These are phyloP conservation scores for Acrobasis consociella DNA, from an alignment of 2,888 invertebrate genomes.

Conservation along the genomic window DNA sequence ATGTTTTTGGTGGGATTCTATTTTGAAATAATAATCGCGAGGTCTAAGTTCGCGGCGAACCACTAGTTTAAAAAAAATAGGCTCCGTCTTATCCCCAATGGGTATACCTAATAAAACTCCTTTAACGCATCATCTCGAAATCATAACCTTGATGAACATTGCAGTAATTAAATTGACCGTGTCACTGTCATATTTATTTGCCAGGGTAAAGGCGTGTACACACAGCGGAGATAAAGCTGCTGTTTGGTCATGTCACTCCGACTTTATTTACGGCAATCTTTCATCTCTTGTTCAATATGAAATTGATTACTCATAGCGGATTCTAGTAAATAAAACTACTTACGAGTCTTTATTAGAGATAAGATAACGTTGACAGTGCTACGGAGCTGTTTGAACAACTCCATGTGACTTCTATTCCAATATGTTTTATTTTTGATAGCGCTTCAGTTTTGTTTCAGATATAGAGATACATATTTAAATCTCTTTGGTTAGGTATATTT, in stretches of 20 bases:
- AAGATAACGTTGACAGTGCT: slow-evolving; percentile 49
- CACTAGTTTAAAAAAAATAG: no score
- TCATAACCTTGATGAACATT: slow-evolving; percentile 41
- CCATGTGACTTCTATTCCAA: slow-evolving; percentile 21
- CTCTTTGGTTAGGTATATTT: no score
- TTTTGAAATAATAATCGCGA: no score
- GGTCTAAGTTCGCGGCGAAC: no score
- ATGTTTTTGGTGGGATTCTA: no score
- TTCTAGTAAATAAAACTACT: slow-evolving; percentile 51
- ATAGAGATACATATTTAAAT: not conserved
- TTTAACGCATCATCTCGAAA: slow-evolving; percentile 39
- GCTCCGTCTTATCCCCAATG: no score
- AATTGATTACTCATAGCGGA: slow-evolving; percentile 64
- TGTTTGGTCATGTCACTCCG: slow-evolving; percentile 60
- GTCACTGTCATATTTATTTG: slow-evolving; percentile 61
- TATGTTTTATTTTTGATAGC: slow-evolving; percentile 28
- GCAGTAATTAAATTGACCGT: slow-evolving; percentile 53
- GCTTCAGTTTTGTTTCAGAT: slow-evolving; percentile 2
- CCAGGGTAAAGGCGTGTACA: slow-evolving; percentile 40
- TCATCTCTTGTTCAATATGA: slow-evolving; percentile 53
- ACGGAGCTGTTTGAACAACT: slow-evolving; percentile 34
- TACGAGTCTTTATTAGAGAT: slow-evolving; percentile 61
- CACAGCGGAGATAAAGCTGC: slow-evolving; percentile 48
- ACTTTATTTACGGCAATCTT: slow-evolving; percentile 59
- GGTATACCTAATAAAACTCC: no score